Percentiles rank a stretch among this genome's conserved stretches.
These are phyloP conservation scores for Poecile atricapillus DNA, from an alignment of 2,113 vertebrate species.

Conservation along the genomic window DNA sequence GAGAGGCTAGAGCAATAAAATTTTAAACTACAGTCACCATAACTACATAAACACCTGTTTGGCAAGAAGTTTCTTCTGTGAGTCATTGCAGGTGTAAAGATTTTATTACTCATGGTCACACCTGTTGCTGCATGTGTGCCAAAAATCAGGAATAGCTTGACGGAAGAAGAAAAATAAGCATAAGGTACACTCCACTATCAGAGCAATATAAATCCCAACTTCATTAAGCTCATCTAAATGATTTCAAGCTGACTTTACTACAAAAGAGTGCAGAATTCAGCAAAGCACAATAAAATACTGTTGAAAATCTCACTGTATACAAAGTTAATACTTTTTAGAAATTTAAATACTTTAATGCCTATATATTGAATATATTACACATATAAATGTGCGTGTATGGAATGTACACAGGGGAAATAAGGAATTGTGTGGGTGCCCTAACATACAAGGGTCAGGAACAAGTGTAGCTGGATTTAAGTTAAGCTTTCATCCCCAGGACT, in stretches of 20 bases:
- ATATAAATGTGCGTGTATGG: background rate
- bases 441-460: background rate
- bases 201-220: background rate
- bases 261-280: background rate
- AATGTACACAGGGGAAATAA: background rate
- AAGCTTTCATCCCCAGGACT: background rate
- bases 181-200: background rate
- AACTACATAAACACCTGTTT: constrained; percentile 57
- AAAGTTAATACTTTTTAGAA: background rate
- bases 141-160: constrained; percentile 22
- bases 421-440: background rate
- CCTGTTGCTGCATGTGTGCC: constrained; percentile 26
- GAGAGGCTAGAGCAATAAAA: background rate
- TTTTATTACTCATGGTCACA: constrained; percentile 53
- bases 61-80: constrained; percentile 33
- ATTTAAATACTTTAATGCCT: background rate
- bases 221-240: background rate
- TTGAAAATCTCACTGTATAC: background rate
- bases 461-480: background rate
- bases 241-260: background rate
- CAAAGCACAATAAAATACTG: background rate
- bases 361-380: background rate
- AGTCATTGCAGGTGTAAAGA: constrained; percentile 59
- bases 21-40: constrained; percentile 12
- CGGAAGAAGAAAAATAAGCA: constrained; percentile 11